A percentile compares a stretch with the other conserved stretches of the same genome.
phyloP scores from a whole-genome alignment of 2,113 vertebrate genomes.

The Alectura lathami region DNA sequence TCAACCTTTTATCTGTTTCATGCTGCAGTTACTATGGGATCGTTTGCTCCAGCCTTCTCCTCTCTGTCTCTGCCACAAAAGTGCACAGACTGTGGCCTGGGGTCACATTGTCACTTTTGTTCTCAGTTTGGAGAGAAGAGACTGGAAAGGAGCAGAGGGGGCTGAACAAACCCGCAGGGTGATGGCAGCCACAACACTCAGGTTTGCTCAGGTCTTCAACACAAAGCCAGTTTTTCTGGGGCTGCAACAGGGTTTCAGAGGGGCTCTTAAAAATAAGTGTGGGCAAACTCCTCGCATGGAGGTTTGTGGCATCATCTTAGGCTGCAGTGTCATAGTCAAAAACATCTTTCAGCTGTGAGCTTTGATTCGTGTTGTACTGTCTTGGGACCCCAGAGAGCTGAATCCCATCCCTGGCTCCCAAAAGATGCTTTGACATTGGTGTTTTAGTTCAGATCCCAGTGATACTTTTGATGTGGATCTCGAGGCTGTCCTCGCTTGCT shows the following conservation, averaged over 20 bases:
- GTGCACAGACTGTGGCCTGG: background rate
- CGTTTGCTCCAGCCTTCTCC: background rate
- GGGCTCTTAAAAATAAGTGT: background rate
- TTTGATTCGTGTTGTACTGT: background rate
- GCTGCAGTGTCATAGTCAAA: accelerated
- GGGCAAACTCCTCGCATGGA: background rate
- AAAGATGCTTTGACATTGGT: background rate
- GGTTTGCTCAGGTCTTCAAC: background rate
- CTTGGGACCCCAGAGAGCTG: background rate
- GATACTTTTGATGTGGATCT: accelerated
- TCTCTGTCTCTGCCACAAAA: background rate
- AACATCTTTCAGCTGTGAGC: background rate
- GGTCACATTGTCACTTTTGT: background rate
- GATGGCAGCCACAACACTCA: background rate
- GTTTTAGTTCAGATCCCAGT: background rate
- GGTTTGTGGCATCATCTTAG: background rate
- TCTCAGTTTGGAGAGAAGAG: background rate
- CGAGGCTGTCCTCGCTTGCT: background rate
- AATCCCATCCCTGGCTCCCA: no score
- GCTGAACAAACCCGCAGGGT: background rate
- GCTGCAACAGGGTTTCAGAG: background rate
- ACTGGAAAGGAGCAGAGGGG: background rate
- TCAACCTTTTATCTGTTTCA: background rate
- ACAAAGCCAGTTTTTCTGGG: background rate
- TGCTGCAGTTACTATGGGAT: background rate